Base-by-base conservation (phyloP, 2,888 invertebrate genomes). In the Endotricha flammealis region DNA sequence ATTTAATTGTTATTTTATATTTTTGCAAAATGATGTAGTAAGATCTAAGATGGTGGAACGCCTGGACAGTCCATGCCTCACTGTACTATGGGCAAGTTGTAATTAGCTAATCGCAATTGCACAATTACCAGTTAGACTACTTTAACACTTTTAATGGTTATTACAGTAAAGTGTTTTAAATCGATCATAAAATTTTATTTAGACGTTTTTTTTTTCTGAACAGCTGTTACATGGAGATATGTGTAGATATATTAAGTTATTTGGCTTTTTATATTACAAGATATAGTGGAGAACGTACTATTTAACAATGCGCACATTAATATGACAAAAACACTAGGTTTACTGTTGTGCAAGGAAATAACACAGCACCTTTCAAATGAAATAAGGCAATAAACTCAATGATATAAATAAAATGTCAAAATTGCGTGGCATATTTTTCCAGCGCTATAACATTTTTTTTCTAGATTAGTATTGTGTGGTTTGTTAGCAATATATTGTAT, bases 41-140 rank as follows among this genome's bases (percentile, higher is more conserved):
- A 33, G 25, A 3, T 12, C 16, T 11, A 4, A 11, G 12, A 20
- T 32, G 32, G 25, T 33, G 14, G 25, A 17, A 17, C 17, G 25
- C 17, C 32, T 32, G 35, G 41, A 39, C 37, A 41, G 48, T 50
- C 51, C n/a, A n/a, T n/a, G n/a, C n/a, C n/a, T n/a, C n/a, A n/a
- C n/a, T 20, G 20, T 20, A 20, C 20, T 20, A n/a, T 20, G 7
- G 20, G 48, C 50, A 44, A 52, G 44, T 53, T 44, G 48, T 59
- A 67, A 64, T 64, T 61, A 70, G 60, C 64, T 64, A 67, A 67
- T 61, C 47, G 54, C 50, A 54, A 54, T 41, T 47, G 32, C 41
- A 49, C 44, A 42, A 49, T 48, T 47, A 38, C 41, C 45, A 20
- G 14, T 24, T 24, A 14, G 10, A 9, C 24, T 32, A 24, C 24